Conservation (phyloP, 2,888 invertebrate genomes). For the Chrysolina haemoptera region DNA sequence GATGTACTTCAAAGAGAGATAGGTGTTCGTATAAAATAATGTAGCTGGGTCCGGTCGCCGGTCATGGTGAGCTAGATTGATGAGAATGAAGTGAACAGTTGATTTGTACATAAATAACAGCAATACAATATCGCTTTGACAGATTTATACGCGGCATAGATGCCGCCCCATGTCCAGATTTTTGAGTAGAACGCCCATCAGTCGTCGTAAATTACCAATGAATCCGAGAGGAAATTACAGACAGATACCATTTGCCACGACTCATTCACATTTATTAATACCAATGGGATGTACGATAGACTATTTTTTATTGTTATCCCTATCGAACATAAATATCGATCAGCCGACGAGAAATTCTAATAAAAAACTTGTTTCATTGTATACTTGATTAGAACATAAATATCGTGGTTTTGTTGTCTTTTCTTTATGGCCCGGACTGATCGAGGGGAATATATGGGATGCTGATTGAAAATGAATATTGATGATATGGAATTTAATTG, state of each 20-base stretch:
- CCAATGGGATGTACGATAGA: slow-evolving; percentile 46
- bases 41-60: slow-evolving; percentile 47
- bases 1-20: slow-evolving; percentile 31
- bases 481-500: not conserved
- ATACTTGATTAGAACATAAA: slow-evolving; percentile 19
- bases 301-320: slow-evolving; percentile 44
- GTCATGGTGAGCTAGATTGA: slow-evolving; percentile 64
- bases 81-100: slow-evolving; percentile 69
- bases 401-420: slow-evolving; percentile 18
- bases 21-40: slow-evolving; percentile 39
- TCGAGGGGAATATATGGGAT: not conserved
- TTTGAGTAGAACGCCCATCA: slow-evolving; percentile 67
- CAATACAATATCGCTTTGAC: slow-evolving; percentile 69
- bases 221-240: slow-evolving; percentile 60
- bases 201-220: slow-evolving; percentile 64
- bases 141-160: slow-evolving; percentile 69
- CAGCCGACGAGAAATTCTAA: slow-evolving; percentile 31
- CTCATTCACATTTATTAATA: slow-evolving; percentile 55
- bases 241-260: slow-evolving; percentile 60
- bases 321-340: slow-evolving; percentile 30
- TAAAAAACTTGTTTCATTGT: slow-evolving; percentile 27
- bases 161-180: slow-evolving; percentile 67
- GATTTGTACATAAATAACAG: slow-evolving; percentile 70
- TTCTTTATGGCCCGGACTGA: not conserved
- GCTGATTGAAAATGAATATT: not conserved